phyloP scores from a whole-genome alignment of 1,140 invertebrate species.

The Sinella curviseta region DNA sequence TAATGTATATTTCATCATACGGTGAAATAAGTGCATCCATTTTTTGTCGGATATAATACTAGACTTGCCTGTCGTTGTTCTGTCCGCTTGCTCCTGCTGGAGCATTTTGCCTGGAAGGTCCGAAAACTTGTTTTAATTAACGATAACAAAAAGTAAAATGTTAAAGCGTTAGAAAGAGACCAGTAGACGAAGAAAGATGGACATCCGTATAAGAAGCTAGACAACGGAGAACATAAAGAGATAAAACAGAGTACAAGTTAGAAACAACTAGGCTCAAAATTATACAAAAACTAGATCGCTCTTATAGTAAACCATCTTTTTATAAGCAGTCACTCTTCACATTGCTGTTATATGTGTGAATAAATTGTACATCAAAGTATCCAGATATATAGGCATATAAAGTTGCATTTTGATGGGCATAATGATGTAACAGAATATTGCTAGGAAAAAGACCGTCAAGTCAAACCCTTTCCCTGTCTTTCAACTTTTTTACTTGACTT shows the following conservation, averaged over 20 bases:
- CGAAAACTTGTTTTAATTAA: constrained; percentile 25
- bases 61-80: background rate
- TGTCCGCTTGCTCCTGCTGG: background rate
- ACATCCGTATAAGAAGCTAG: background rate
- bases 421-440: constrained; percentile 16
- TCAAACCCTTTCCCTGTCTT: constrained; percentile 19
- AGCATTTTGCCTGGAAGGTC: constrained; percentile 19
- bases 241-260: background rate
- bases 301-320: background rate
- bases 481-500: background rate
- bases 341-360: background rate
- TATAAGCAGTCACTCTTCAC: background rate
- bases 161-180: background rate
- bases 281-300: constrained; percentile 11
- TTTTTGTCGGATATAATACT: background rate
- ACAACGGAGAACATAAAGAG: background rate
- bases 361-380: background rate
- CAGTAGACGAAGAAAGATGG: background rate
- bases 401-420: background rate
- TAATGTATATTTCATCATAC: background rate
- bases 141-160: background rate
- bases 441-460: background rate
- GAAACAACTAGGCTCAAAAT: background rate
- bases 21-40: background rate
- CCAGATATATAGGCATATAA: background rate